A percentile compares a stretch with the other conserved stretches of the same genome.
Conservation (phyloP, 2,113 vertebrate species). For the Ifrita kowaldi region DNA sequence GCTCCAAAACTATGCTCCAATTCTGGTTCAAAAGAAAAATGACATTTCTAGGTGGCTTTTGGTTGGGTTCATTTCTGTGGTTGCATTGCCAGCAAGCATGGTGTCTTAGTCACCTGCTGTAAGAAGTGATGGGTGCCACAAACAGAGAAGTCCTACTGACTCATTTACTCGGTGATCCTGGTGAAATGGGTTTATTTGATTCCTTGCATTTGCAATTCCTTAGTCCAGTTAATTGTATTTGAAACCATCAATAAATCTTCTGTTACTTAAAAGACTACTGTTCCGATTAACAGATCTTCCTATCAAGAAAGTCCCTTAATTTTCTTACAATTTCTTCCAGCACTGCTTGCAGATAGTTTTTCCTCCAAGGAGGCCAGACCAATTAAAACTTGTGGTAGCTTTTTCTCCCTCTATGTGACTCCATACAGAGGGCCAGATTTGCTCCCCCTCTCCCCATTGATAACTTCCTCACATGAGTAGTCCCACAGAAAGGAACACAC, state of each 20-base stretch:
- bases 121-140: neutral
- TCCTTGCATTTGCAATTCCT: neutral
- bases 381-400: slow-evolving; percentile 34
- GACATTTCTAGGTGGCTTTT: neutral
- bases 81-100: neutral
- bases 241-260: neutral
- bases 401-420: slow-evolving; percentile 12
- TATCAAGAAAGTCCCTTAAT: neutral
- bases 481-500: slow-evolving; percentile 20
- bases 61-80: neutral
- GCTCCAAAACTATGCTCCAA: neutral
- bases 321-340: neutral
- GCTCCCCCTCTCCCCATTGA: neutral
- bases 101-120: neutral
- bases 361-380: neutral
- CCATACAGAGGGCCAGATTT: neutral
- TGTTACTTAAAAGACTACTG: neutral
- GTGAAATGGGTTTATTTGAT: neutral
- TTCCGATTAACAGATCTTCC: neutral
- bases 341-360: neutral
- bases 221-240: neutral
- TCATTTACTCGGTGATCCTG: neutral
- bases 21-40: neutral
- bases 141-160: neutral
- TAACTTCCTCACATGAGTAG: slow-evolving; percentile 39